Evolutionary conservation across 2,888 invertebrate genomes (phyloP).

Genomic region (Andrena flavipes): DNA sequence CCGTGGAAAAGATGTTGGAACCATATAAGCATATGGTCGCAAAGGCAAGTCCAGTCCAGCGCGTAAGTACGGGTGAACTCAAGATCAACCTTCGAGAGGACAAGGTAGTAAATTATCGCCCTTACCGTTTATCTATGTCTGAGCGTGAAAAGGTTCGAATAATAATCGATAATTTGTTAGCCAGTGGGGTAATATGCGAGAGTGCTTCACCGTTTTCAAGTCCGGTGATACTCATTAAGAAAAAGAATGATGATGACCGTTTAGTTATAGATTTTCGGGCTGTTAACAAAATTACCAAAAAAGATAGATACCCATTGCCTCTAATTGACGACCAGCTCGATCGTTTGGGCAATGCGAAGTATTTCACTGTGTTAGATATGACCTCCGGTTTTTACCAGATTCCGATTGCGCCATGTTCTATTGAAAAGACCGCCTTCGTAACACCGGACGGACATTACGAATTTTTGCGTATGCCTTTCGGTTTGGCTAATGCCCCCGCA

Average conservation of each 20-base stretch:
- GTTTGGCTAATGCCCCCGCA: constrained; percentile 8
- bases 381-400: constrained; percentile 15
- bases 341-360: background rate
- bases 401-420: background rate
- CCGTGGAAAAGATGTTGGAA: background rate
- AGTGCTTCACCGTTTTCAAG: constrained; percentile 27
- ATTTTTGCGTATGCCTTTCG: constrained; percentile 24
- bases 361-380: constrained; percentile 12
- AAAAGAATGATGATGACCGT: constrained; percentile 25
- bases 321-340: constrained; percentile 15
- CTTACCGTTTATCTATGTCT: too few relatives aligned
- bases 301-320: constrained; percentile 7
- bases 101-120: constrained; percentile 16
- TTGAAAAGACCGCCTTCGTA: constrained; percentile 20
- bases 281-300: constrained; percentile 11
- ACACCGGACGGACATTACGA: constrained; percentile 6
- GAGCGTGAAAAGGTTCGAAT: constrained; percentile 27
- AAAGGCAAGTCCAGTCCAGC: background rate
- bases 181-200: constrained; percentile 17
- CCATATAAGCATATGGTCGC: constrained; percentile 6
- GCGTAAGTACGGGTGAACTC: constrained; percentile 19
- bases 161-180: constrained; percentile 4
- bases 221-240: constrained; percentile 28
- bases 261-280: constrained; percentile 16
- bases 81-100: background rate